Evolutionary conservation across 2,113 vertebrate genomes (phyloP).

Genomic region (Thunnus maccoyii): DNA sequence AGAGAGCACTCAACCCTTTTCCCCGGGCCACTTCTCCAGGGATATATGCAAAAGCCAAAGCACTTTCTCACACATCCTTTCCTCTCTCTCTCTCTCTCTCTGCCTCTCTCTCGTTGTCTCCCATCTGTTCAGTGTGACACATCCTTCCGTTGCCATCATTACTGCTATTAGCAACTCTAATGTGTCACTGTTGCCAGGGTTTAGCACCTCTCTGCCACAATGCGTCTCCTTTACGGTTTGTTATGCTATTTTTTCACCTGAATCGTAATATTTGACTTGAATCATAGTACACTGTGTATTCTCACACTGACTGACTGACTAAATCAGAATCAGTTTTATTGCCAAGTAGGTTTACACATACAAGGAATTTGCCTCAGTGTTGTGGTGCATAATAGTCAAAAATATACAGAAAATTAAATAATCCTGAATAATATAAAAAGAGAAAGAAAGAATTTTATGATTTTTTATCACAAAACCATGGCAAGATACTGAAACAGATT

Average conservation of each 20-base stretch:
- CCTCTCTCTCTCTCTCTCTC: constrained; percentile 32
- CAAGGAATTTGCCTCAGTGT: too few relatives aligned
- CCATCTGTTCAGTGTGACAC: constrained; percentile 78
- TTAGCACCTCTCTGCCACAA: constrained; percentile 61
- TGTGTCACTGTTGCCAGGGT: constrained; percentile 63
- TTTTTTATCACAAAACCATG: neutral
- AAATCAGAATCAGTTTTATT: neutral
- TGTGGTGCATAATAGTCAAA: too few relatives aligned
- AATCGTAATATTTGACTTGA: neutral
- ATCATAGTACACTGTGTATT: neutral
- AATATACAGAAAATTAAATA: too few relatives aligned
- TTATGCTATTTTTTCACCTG: constrained; percentile 21
- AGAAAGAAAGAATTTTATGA: too few relatives aligned
- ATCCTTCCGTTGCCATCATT: constrained; percentile 63
- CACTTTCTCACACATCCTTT: constrained; percentile 65
- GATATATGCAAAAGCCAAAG: constrained; percentile 72
- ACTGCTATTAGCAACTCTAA: constrained; percentile 73
- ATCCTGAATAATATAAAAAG: too few relatives aligned
- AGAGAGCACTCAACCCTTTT: constrained; percentile 74
- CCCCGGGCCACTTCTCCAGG: constrained; percentile 70
- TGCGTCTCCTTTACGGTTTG: constrained; percentile 30
- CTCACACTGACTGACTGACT: neutral
- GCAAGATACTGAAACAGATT: neutral
- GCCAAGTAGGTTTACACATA: too few relatives aligned
- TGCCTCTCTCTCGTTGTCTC: constrained; percentile 28